phyloP scores from a whole-genome alignment of 2,113 vertebrate species.

The Parus major region DNA sequence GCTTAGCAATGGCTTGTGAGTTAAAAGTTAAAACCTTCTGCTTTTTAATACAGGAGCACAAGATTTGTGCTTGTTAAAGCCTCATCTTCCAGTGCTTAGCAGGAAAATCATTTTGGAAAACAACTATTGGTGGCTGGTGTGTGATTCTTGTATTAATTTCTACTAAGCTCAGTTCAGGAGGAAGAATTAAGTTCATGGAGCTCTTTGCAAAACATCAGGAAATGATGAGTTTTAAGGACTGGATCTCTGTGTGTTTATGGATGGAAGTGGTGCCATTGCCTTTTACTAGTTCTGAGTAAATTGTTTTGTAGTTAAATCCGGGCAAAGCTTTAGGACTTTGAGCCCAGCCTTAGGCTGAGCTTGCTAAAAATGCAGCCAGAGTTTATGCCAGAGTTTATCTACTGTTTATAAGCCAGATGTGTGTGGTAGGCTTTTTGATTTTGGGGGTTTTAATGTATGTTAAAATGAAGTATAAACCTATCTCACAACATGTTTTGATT shows the following conservation, averaged over 20 bases:
- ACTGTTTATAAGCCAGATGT: not conserved
- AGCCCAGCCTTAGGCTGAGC: not conserved
- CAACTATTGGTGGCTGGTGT: not conserved
- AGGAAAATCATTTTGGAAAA: not conserved
- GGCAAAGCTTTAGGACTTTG: not conserved
- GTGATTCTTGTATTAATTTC: not conserved
- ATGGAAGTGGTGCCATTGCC: not conserved
- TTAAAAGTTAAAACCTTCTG: not conserved
- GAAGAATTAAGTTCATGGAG: not conserved
- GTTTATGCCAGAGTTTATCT: not conserved
- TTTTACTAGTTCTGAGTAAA: not conserved
- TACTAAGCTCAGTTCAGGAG: not conserved
- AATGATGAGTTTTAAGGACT: not conserved
- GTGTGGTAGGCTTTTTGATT: not conserved
- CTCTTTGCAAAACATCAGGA: not conserved
- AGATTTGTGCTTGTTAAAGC: not conserved
- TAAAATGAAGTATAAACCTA: not conserved
- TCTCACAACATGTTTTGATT: rapidly evolving
- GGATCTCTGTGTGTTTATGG: not conserved
- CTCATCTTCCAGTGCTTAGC: not conserved
- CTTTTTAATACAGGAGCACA: not conserved
- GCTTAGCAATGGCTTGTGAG: not conserved
- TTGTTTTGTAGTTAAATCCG: not conserved
- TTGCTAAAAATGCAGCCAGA: not conserved
- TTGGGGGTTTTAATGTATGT: not conserved